Conservation (phyloP, 1,140 invertebrate species). For the Hesperophylax magnus region DNA sequence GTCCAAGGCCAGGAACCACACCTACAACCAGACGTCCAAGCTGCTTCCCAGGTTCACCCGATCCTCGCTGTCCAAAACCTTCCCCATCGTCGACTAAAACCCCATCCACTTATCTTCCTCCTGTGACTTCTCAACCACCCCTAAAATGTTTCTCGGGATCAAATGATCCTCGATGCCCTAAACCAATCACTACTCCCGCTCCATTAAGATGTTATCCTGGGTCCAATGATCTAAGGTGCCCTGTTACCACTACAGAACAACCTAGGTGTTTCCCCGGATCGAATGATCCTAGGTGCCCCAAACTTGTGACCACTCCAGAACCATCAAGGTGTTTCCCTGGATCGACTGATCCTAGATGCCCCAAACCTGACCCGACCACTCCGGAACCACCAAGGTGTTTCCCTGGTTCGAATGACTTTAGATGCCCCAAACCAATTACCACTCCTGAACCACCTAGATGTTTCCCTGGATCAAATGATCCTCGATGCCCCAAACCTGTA, state of each 20-base stretch:
- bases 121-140: too few relatives aligned
- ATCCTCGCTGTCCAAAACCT: conserved; percentile 61
- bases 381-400: conserved; percentile 59
- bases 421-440: conserved; percentile 47
- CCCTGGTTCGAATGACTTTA: conserved; percentile 68
- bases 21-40: conserved; percentile 46
- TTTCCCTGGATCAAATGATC: conserved; percentile 60
- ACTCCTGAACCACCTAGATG: conserved; percentile 59
- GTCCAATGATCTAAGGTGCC: conserved; percentile 59
- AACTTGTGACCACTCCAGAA: conserved; percentile 46
- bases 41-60: conserved; percentile 60
- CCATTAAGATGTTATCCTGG: conserved; percentile 59
- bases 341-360: conserved; percentile 59
- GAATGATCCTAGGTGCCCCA: conserved; percentile 58
- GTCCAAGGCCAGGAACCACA: conserved; percentile 57
- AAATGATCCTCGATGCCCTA: too few relatives aligned
- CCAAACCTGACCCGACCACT: conserved; percentile 37
- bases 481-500: conserved; percentile 57
- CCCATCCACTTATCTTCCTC: conserved; percentile 50
- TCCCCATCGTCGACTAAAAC: conserved; percentile 47
- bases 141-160: too few relatives aligned
- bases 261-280: conserved; percentile 61
- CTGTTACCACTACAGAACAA: conserved; percentile 59
- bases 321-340: conserved; percentile 58
- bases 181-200: neutral